Conservation (phyloP, 2,888 invertebrate genomes). For the Heteropelma amictum region DNA sequence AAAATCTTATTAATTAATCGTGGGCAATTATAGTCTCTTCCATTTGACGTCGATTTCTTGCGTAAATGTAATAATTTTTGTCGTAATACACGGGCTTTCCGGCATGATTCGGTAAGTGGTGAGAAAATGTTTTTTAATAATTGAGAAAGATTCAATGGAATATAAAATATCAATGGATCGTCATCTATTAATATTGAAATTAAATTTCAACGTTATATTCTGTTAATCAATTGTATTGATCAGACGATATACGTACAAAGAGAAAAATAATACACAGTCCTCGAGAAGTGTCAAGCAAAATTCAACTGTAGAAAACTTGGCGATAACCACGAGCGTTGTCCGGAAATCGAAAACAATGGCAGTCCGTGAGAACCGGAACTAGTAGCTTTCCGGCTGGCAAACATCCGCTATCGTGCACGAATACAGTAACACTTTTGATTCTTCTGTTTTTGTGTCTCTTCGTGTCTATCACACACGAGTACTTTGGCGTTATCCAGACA, state of each 20-base stretch:
- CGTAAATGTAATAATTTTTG: too few species aligned
- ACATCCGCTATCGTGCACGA: slow-evolving; percentile 50
- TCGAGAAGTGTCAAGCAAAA: slow-evolving; percentile 8
- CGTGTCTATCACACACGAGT: not conserved
- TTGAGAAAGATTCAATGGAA: too few species aligned
- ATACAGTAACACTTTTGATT: slow-evolving; percentile 45
- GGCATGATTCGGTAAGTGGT: too few species aligned
- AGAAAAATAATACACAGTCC: not conserved
- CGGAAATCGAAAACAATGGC: slow-evolving; percentile 47
- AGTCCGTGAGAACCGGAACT: slow-evolving; percentile 54
- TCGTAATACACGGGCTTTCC: too few species aligned
- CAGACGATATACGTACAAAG: not conserved
- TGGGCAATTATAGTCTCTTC: too few species aligned
- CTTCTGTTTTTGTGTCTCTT: not conserved
- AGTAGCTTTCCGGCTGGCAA: slow-evolving; percentile 53
- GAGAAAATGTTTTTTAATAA: too few species aligned
- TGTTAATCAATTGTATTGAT: not conserved
- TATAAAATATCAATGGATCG: too few species aligned
- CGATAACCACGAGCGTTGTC: slow-evolving; percentile 41
- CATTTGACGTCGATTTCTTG: too few species aligned
- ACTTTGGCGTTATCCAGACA: too few species aligned
- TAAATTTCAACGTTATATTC: not conserved
- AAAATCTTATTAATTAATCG: too few species aligned
- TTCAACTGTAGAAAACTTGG: slow-evolving; percentile 31
- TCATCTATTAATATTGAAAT: too few species aligned